Evolutionary conservation across 2,888 invertebrate genomes (phyloP), one percentile per base, ranked within the genome.

Genomic region (Hemistola chrysoprasaria): DNA sequence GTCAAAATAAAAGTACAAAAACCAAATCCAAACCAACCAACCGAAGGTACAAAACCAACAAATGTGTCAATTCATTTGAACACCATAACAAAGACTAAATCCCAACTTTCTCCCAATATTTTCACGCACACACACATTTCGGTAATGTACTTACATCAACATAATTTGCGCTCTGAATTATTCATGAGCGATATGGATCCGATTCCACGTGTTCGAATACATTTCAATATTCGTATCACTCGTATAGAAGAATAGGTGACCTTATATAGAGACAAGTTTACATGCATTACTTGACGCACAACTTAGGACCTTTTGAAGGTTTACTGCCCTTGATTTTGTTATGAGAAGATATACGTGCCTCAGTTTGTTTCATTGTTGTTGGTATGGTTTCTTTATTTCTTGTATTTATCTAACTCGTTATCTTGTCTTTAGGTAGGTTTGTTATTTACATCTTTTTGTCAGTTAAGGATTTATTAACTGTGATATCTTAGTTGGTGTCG

Each of bases 81-180:
- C 3, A 16, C 4, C 16, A 16, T 16, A 16, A 16, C 16, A 29
- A 36, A 28, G 16, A 28, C 7, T 9, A n/a, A 23, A 22, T 25
- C 10, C 24, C 9, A 49, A 32, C 41, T 31, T 43, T 43, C 27
- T 33, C 24, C n/a, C 22, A 30, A 39, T 28, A 45, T 42, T 48
- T 47, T 47, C 37, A 32, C 45, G 38, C 42, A 29, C 22, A 40
- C 26, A 43, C 46, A 48, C 35, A 40, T 40, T 48, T 51, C 40
- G 25, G 43, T 59, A 51, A 47, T 53, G 39, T 51, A 49, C 49
- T 56, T 56, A 52, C 53, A 43, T 30, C 42, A 45, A 50, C 56
- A 57, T 59, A 59, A 62, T 59, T 58, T 57, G 35, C 41, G 36
- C 31, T 25, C 31, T 72, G 65, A 65, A 73, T 72, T 53, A 73